These are phyloP conservation scores for Tupaia tana DNA, from an alignment of 2,113 vertebrate species.

Conservation along the genomic window DNA sequence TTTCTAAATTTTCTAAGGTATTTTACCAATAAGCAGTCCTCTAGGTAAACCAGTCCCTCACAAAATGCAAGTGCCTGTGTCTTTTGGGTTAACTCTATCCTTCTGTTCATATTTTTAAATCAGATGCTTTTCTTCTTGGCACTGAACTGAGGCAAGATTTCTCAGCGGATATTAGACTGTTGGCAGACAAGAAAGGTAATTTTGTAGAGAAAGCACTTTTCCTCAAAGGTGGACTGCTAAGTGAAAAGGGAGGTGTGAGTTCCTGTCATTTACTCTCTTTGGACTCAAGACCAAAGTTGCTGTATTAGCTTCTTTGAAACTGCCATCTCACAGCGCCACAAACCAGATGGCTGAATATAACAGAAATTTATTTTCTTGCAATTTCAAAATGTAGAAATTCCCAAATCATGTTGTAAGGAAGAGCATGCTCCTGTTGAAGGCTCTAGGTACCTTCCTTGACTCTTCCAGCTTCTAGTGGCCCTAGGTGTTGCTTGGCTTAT, in stretches of 20 bases:
- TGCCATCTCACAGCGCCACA: neutral
- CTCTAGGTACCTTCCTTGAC: neutral
- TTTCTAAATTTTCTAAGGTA: slow-evolving; percentile 28
- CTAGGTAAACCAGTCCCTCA: neutral
- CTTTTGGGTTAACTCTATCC: neutral
- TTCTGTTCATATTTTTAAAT: slow-evolving; percentile 22
- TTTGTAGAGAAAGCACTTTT: slow-evolving; percentile 2
- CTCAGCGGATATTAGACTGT: neutral
- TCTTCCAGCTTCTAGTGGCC: neutral
- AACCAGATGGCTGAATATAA: neutral
- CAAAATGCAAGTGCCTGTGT: neutral
- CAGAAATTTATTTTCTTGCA: neutral
- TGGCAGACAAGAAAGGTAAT: neutral
- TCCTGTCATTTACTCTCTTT: neutral
- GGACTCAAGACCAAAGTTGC: neutral
- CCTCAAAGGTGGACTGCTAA: neutral
- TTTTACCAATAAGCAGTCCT: neutral
- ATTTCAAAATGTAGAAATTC: neutral
- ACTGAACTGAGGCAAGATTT: neutral
- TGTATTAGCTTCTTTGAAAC: neutral
- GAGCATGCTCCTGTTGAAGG: neutral
- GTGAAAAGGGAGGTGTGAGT: neutral
- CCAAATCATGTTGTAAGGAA: neutral
- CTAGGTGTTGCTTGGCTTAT: neutral
- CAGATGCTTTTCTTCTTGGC: neutral